These are phyloP conservation scores for mouse (Mus musculus) DNA, from an alignment of 2,113 vertebrate genomes.

Conservation along the genomic window DNA sequence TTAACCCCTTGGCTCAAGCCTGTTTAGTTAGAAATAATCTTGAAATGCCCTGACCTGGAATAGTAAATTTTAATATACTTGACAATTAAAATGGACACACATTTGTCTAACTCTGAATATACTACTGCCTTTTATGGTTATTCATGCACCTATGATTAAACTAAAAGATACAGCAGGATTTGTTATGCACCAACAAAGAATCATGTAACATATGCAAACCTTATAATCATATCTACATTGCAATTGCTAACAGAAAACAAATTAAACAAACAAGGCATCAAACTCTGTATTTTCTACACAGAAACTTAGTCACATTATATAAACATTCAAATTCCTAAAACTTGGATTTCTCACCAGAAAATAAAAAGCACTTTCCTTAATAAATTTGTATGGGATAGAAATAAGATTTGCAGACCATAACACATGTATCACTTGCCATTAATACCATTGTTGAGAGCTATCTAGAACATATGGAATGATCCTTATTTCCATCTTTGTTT, in stretches of 20 bases:
- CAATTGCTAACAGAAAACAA: neutral
- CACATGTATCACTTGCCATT: neutral
- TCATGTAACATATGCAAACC: neutral
- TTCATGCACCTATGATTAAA: neutral
- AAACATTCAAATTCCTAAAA: neutral
- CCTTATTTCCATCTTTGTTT: neutral
- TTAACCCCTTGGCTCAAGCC: neutral
- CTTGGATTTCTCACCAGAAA: neutral
- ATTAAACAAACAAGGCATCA: neutral
- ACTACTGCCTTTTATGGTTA: accelerated
- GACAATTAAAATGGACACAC: neutral
- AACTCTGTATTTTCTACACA: neutral
- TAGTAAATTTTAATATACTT: neutral
- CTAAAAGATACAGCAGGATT: neutral
- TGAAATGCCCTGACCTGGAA: neutral
- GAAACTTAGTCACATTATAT: neutral
- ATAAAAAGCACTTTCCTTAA: neutral
- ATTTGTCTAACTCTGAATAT: neutral
- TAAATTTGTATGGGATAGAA: neutral
- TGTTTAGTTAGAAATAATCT: neutral
- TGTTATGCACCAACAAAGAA: neutral
- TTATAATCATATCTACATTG: neutral
- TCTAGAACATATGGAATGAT: too few species aligned
- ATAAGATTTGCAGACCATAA: neutral
- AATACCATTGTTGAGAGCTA: neutral